phyloP scores from a whole-genome alignment of 2,888 invertebrate species.

The Callyntrura guangdongensis region DNA sequence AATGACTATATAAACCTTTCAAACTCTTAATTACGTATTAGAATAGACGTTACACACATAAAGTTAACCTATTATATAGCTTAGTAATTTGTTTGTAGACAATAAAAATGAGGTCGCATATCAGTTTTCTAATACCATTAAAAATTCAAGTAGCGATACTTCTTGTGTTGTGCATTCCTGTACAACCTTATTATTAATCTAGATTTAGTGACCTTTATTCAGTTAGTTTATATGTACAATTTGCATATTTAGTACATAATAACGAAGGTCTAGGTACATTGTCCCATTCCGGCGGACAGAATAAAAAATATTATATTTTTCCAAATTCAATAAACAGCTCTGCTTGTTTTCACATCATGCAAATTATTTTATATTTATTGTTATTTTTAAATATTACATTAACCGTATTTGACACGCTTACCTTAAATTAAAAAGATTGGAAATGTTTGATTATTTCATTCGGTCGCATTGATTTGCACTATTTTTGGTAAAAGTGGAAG shows the following conservation, averaged over 20 bases:
- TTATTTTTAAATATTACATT: not conserved
- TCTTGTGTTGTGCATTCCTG: no score
- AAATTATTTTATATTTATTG: not conserved
- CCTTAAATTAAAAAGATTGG: no score
- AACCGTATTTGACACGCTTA: not conserved
- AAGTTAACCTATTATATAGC: no score
- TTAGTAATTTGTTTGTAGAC: no score
- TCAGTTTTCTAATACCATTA: no score
- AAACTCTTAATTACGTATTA: no score
- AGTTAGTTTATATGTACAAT: not conserved
- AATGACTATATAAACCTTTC: no score
- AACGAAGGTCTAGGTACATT: slow-evolving; percentile 23
- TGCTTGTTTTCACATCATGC: slow-evolving; percentile 26
- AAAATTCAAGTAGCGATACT: no score
- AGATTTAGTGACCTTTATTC: no score
- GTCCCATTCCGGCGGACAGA: slow-evolving; percentile 36
- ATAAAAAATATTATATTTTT: slow-evolving; percentile 51
- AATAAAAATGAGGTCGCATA: no score
- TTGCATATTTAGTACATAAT: not conserved
- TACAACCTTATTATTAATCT: no score
- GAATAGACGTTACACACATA: no score
- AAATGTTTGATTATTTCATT: not conserved
- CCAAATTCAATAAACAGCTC: slow-evolving; percentile 47
- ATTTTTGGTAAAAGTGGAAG: not conserved
- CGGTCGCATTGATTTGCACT: not conserved